These are phyloP conservation scores for Heterocephalus glaber DNA, from an alignment of 2,113 vertebrate genomes.

Conservation along the genomic window DNA sequence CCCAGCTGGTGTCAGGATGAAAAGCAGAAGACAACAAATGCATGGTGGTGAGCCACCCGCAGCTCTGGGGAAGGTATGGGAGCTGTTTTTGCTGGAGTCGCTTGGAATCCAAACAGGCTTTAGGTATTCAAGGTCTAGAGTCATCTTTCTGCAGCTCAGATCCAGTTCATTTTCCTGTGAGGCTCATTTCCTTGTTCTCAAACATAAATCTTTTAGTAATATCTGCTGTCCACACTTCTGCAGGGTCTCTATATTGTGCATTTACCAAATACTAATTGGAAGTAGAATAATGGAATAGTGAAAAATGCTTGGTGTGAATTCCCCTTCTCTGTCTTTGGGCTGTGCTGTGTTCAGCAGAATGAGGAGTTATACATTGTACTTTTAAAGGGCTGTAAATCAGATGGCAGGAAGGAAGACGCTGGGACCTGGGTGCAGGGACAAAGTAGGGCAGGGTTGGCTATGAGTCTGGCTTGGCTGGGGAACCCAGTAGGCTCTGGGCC, in stretches of 20 bases:
- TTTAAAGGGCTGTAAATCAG: background rate
- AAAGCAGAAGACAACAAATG: background rate
- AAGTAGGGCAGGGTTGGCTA: background rate
- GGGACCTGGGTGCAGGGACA: background rate
- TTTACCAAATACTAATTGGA: background rate
- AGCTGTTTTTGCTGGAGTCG: background rate
- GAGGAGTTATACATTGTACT: background rate
- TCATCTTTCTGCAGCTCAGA: background rate
- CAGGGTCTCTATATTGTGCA: background rate
- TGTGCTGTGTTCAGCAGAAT: background rate
- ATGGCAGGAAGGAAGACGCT: background rate
- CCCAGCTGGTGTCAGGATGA: background rate
- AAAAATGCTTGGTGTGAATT: background rate
- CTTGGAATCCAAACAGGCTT: background rate
- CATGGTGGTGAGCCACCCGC: rapidly evolving
- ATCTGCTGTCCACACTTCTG: background rate
- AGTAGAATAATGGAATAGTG: background rate
- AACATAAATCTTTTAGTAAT: background rate
- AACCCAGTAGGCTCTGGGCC: background rate
- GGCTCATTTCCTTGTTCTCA: background rate
- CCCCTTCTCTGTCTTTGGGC: background rate
- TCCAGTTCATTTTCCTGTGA: background rate
- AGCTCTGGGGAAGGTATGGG: background rate
- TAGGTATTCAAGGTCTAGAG: background rate
- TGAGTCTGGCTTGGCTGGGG: background rate